Percentiles rank a stretch among this genome's conserved stretches.
These are phyloP conservation scores for Piezodorus guildinii DNA, from an alignment of 1,140 invertebrate genomes.

Conservation along the genomic window DNA sequence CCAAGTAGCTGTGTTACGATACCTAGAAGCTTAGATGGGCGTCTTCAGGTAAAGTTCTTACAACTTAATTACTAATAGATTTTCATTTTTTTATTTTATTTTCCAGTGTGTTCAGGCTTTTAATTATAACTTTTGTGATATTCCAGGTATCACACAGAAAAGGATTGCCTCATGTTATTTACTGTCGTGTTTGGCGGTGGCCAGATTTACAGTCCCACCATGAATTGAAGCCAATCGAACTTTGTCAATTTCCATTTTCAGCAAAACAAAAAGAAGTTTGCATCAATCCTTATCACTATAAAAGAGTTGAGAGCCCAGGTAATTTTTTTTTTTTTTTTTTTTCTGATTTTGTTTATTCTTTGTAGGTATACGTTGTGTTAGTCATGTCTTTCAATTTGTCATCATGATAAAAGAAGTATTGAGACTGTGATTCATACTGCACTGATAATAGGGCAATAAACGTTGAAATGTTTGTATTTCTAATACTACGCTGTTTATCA, in stretches of 20 bases:
- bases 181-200: constrained; percentile 97
- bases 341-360: not conserved
- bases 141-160: constrained; percentile 84
- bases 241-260: constrained; percentile 88
- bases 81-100: not conserved
- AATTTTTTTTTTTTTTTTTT: not conserved
- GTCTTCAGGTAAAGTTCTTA: constrained; percentile 59
- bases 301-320: constrained; percentile 78
- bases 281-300: constrained; percentile 98
- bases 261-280: constrained; percentile 96
- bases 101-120: not conserved
- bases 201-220: constrained; percentile 95
- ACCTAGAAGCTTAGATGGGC: constrained; percentile 86
- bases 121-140: not conserved
- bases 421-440: too few species aligned
- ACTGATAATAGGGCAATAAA: too few species aligned
- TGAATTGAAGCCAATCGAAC: constrained; percentile 86
- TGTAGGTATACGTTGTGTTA: too few species aligned
- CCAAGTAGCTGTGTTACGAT: constrained; percentile 97
- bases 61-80: not conserved
- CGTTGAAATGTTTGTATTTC: too few species aligned
- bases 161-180: constrained; percentile 94
- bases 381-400: too few species aligned
- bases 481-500: too few species aligned
- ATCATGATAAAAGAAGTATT: too few species aligned